Percentiles rank a stretch among this genome's conserved stretches.
Evolutionary conservation across 2,113 vertebrate species (phyloP).

Genomic region (Toxotes chatareus): DNA sequence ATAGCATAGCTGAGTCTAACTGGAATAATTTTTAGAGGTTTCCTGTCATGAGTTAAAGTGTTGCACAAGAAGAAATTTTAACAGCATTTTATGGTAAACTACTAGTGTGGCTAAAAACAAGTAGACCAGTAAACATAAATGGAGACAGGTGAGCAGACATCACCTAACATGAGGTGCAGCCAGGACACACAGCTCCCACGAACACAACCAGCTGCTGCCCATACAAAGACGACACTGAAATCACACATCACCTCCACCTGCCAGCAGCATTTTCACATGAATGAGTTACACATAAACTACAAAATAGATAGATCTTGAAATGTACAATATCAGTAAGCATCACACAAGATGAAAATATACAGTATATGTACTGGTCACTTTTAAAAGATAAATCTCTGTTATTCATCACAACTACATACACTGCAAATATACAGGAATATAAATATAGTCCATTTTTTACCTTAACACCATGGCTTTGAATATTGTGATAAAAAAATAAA

Average conservation of each 20-base stretch:
- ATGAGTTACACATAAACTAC: constrained; percentile 50
- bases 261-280: constrained; percentile 30
- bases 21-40: background rate
- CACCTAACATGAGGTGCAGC: constrained; percentile 1
- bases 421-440: constrained; percentile 67
- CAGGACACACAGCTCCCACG: constrained; percentile 5
- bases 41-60: background rate
- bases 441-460: constrained; percentile 71
- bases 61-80: background rate
- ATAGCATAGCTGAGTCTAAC: background rate
- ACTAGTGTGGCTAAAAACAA: constrained; percentile 43
- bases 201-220: constrained; percentile 12
- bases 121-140: constrained; percentile 26
- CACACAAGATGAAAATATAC: constrained; percentile 65
- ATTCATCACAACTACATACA: constrained; percentile 40
- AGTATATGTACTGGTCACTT: constrained; percentile 49
- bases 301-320: constrained; percentile 58
- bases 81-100: background rate
- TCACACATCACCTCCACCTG: background rate
- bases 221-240: background rate
- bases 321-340: constrained; percentile 50
- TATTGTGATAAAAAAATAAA: constrained; percentile 69
- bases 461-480: constrained; percentile 62
- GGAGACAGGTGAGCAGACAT: constrained; percentile 11
- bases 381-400: constrained; percentile 66